phyloP scores from a whole-genome alignment of 2,797 vertebrate genomes.

The Urocyon cinereoargenteus region DNA sequence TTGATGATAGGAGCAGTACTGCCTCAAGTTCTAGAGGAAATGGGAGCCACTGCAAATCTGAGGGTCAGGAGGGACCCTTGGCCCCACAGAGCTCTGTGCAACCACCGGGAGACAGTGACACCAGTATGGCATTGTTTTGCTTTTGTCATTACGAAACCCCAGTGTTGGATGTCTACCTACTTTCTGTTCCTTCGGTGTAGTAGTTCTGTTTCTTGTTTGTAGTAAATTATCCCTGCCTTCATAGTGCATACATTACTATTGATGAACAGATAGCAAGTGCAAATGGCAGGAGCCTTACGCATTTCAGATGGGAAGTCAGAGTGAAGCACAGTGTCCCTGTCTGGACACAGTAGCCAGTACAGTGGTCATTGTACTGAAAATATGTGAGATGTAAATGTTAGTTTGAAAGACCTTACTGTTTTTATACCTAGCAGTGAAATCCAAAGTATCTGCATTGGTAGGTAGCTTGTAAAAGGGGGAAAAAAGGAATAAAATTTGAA shows the following conservation, averaged over 20 bases:
- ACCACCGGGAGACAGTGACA: conserved; percentile 81
- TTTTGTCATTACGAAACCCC: neutral
- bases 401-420: neutral
- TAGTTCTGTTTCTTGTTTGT: conserved; percentile 33
- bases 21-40: conserved; percentile 93
- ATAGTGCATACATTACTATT: neutral
- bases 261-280: neutral
- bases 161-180: fast-evolving
- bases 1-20: conserved; percentile 92
- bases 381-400: neutral
- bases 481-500: neutral
- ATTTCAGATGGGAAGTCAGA: neutral
- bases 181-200: neutral
- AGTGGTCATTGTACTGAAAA: neutral
- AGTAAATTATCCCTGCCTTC: neutral
- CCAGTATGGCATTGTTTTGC: conserved; percentile 87
- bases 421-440: neutral
- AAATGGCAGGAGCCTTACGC: neutral
- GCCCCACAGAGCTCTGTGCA: conserved; percentile 6
- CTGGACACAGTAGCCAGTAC: too few species aligned
- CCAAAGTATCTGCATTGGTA: neutral
- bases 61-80: conserved; percentile 85
- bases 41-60: conserved; percentile 90
- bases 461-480: neutral
- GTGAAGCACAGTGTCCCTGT: neutral